Conservation (phyloP, 2,113 vertebrate species). For the Pionites leucogaster region DNA sequence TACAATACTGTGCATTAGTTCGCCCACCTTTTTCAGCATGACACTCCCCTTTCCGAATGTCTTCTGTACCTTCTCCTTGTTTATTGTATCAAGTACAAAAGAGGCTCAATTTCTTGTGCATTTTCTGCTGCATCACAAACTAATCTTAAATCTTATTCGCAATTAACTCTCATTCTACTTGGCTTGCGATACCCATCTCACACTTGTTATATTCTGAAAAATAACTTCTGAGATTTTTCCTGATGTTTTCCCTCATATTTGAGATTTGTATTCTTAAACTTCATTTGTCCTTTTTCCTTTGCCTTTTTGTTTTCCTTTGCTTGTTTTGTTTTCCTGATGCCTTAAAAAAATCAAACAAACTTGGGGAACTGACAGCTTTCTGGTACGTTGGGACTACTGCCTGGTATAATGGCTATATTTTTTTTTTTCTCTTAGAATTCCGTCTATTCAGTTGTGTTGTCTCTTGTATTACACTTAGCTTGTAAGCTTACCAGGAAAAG, state of each 20-base stretch:
- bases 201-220: background rate
- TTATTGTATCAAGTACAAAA: background rate
- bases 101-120: background rate
- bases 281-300: background rate
- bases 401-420: background rate
- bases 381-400: background rate
- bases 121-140: background rate
- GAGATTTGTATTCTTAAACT: background rate
- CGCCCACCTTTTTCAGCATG: background rate
- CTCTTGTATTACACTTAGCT: background rate
- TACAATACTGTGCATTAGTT: background rate
- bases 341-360: background rate
- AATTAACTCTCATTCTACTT: background rate
- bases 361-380: background rate
- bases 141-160: background rate
- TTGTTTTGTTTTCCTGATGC: background rate
- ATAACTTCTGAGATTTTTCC: background rate
- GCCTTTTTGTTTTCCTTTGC: background rate
- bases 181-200: background rate
- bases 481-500: background rate
- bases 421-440: background rate
- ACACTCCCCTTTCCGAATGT: background rate
- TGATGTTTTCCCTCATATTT: background rate
- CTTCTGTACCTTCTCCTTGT: background rate
- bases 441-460: background rate